Percentiles rank a stretch among this genome's conserved stretches.
phyloP scores from a whole-genome alignment of 2,888 invertebrate genomes.

The Podabrus alpinus region DNA sequence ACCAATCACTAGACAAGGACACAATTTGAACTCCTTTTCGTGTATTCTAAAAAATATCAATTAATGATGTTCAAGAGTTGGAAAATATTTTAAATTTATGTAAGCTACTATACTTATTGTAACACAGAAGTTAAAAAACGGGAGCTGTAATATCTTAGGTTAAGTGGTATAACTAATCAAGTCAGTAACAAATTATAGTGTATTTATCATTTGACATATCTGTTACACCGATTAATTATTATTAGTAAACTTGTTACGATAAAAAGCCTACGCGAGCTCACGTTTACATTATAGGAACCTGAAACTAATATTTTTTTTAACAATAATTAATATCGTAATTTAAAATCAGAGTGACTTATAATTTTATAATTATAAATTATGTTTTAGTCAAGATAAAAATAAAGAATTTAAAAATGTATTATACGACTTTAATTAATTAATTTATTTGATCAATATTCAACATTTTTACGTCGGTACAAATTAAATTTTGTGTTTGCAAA shows the following conservation, averaged over 20 bases:
- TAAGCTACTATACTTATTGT: not conserved
- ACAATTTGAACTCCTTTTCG: no score
- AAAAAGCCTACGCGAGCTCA: not conserved
- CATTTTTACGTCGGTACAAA: no score
- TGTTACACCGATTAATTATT: slow-evolving; percentile 21
- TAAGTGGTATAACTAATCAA: slow-evolving; percentile 18
- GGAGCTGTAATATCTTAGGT: slow-evolving; percentile 11
- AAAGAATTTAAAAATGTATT: not conserved
- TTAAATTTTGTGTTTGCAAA: not conserved
- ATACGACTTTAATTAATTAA: no score
- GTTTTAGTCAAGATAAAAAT: not conserved
- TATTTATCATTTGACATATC: slow-evolving; percentile 22
- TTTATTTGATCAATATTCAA: no score
- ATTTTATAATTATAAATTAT: not conserved
- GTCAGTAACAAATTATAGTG: slow-evolving; percentile 16
- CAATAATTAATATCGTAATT: not conserved
- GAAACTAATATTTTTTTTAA: not conserved
- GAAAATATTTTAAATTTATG: not conserved
- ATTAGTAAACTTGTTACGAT: not conserved
- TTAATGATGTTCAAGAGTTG: not conserved
- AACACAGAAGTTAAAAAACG: slow-evolving; percentile 19
- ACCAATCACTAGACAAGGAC: no score
- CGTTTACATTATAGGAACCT: not conserved
- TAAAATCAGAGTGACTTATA: not conserved
- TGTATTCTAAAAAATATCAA: not conserved